Evolutionary conservation across 2,113 vertebrate species (phyloP).

Genomic region (Anoplopoma fimbria): DNA sequence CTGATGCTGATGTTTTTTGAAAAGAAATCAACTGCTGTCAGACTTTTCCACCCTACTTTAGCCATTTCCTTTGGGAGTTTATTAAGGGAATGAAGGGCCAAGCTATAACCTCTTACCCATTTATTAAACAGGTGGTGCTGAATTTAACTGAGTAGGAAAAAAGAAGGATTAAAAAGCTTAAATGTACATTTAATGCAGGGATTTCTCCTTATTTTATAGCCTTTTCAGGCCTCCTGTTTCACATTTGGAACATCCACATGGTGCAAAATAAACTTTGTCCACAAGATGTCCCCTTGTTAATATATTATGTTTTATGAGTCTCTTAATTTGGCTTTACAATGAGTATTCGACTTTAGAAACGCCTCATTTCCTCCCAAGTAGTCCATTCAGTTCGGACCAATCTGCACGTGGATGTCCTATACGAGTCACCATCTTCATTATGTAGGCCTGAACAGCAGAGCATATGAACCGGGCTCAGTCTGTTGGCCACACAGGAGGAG

Average conservation of each 20-base stretch:
- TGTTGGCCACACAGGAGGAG: conserved; percentile 34
- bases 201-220: neutral
- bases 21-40: no score
- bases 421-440: conserved; percentile 28
- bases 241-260: neutral
- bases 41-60: no score
- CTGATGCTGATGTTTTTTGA: no score
- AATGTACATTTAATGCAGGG: neutral
- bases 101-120: neutral
- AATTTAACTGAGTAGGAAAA: neutral
- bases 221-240: neutral
- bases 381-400: neutral
- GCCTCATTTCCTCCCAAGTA: neutral
- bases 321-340: neutral
- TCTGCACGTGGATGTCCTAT: conserved; percentile 3
- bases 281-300: conserved; percentile 66
- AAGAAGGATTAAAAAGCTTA: neutral
- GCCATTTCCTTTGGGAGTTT: neutral
- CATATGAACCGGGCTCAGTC: conserved; percentile 43
- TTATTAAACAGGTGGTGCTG: neutral
- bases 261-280: conserved; percentile 51
- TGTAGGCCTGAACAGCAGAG: conserved; percentile 13
- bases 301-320: neutral
- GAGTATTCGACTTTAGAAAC: neutral
- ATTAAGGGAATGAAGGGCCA: neutral